Evolutionary conservation across 2,113 vertebrate genomes (phyloP).

Genomic region (Platysternon megacephalum): DNA sequence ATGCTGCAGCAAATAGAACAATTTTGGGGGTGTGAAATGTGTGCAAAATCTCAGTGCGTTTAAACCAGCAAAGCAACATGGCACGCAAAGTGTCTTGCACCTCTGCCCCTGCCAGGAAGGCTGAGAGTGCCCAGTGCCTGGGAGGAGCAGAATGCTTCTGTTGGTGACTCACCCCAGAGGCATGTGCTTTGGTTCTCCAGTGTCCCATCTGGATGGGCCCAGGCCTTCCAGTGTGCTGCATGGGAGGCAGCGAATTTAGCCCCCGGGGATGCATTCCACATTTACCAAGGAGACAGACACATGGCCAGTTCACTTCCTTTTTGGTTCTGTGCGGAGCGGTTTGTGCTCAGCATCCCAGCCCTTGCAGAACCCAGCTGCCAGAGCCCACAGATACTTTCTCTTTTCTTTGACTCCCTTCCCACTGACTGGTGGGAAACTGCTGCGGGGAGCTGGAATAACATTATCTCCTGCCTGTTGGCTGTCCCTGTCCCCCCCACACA

Average conservation of each 20-base stretch:
- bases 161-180: neutral
- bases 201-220: neutral
- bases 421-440: neutral
- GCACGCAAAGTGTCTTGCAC: neutral
- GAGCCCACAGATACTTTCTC: neutral
- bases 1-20: neutral
- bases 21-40: neutral
- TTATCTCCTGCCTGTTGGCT: neutral
- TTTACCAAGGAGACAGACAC: neutral
- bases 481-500: neutral
- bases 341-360: neutral
- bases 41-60: neutral
- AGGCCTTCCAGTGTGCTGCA: neutral
- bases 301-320: neutral
- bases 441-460: neutral
- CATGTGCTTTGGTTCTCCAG: neutral
- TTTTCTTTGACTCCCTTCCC: neutral
- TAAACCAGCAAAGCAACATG: neutral
- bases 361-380: neutral
- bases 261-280: rapidly evolving
- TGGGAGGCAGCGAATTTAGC: neutral
- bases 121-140: neutral
- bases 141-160: neutral
- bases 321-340: too few species aligned
- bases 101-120: too few species aligned